Evolutionary conservation across 2,797 vertebrate genomes (phyloP), one percentile per base, ranked within the genome.

Genomic region (Astyanax mexicanus): DNA sequence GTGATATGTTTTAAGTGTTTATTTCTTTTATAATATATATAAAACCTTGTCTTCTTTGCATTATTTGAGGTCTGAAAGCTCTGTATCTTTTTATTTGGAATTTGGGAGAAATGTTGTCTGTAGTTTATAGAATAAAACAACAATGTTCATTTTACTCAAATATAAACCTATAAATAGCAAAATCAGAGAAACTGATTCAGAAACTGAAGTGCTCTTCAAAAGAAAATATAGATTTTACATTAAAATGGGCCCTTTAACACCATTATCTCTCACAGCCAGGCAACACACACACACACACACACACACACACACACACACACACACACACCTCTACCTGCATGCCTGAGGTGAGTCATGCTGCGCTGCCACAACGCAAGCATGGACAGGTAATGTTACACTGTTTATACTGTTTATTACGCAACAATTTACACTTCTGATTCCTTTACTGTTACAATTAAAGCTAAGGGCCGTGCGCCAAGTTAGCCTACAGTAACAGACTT

Each of bases 301-400:
- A 73, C 42, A 35, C 9, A 55, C 7, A 32, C 23, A 54, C 29
- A 32, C 23, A 52, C 29, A 68, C 6, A 55, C 15, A 32, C 58
- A 55, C 61, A 4, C 40, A 68, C 72, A 69, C 61, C 69, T 68
- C 25, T 75, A 73, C 74, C 80, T 81, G 55, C 75, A 77, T 77
- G 69, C 78, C 67, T 58, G 44, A 40, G 64, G 15, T 79, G 79
- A 82, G 65, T 80, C 73, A 80, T 17, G 1, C 25, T 2, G 60
- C 45, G 38, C 58, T 55, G 57, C 58, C 57, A 69, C 58, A 57
- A 52, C 21, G 38, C 81, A 55, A 78, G 57, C 38, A 42, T 62
- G 47, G 67, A 68, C 79, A 66, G 58, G 70, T 19, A 11, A 72
- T 67, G 57, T 78, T 21, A 75, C 69, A 73, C 58, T 67, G 75